phyloP scores from a whole-genome alignment of 2,113 vertebrate species.

The Rhombomys opimus region DNA sequence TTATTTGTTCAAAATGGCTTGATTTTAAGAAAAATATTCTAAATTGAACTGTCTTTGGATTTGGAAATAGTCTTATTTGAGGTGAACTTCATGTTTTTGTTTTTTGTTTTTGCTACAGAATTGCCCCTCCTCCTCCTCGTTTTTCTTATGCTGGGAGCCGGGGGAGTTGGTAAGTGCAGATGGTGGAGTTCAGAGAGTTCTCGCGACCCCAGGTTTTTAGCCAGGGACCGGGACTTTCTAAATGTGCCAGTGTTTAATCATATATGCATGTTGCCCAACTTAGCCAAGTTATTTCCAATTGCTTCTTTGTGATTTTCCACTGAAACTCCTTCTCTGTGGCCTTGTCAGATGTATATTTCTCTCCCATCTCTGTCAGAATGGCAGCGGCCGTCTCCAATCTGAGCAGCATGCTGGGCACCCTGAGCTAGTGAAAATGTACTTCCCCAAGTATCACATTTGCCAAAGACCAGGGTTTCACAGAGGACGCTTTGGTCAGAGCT shows the following conservation, averaged over 20 bases:
- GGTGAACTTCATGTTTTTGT: not conserved
- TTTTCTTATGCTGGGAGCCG: not conserved
- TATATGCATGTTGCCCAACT: slow-evolving; percentile 41
- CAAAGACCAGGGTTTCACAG: not conserved
- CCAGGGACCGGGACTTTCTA: slow-evolving; percentile 61
- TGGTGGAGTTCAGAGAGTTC: slow-evolving; percentile 60
- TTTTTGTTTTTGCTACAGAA: not conserved
- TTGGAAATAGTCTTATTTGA: slow-evolving; percentile 49
- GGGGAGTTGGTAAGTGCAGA: not conserved
- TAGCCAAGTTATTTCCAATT: slow-evolving; percentile 56
- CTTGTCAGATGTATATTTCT: slow-evolving; percentile 23
- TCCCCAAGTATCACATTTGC: not conserved
- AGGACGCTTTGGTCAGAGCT: not conserved
- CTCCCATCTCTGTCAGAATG: slow-evolving; percentile 1
- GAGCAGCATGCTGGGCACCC: not conserved
- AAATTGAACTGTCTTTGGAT: not conserved
- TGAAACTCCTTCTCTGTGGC: slow-evolving; percentile 25
- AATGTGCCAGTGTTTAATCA: slow-evolving; percentile 62
- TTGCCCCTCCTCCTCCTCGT: slow-evolving; percentile 8
- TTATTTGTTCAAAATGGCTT: not conserved
- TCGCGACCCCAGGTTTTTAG: slow-evolving; percentile 69
- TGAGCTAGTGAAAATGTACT: not conserved
- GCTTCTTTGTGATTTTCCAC: slow-evolving; percentile 60
- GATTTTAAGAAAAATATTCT: not conserved
- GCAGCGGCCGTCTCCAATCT: not conserved